Evolutionary conservation across 2,797 vertebrate species (phyloP).

Genomic region (Notamacropus eugenii): DNA sequence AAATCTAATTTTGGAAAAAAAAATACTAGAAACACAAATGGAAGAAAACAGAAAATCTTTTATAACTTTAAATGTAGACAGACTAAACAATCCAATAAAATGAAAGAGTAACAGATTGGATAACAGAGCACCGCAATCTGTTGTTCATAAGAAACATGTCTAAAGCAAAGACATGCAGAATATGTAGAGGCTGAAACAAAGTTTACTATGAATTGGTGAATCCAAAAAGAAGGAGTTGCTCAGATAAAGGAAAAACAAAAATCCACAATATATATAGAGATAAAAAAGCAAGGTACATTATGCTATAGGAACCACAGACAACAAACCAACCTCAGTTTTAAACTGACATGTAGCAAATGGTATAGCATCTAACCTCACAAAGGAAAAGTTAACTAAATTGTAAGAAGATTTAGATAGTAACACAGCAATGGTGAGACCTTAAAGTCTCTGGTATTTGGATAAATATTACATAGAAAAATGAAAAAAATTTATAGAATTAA

Average conservation of each 20-base stretch:
- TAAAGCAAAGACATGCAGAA: not conserved
- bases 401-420: not conserved
- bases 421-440: not conserved
- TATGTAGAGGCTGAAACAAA: not conserved
- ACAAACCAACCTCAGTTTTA: not conserved
- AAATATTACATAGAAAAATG: not conserved
- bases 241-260: not conserved
- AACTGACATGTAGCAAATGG: not conserved
- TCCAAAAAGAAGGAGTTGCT: not conserved
- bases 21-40: not conserved
- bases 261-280: not conserved
- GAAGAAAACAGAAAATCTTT: not conserved
- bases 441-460: not conserved
- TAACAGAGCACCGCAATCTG: not conserved
- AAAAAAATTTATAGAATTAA: not conserved
- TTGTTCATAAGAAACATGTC: not conserved
- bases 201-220: not conserved
- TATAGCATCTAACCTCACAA: not conserved
- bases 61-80: not conserved
- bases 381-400: not conserved
- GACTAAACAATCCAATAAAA: not conserved
- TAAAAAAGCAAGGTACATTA: not conserved
- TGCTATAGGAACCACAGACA: not conserved
- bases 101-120: not conserved
- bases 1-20: not conserved